phyloP scores from a whole-genome alignment of 2,113 vertebrate genomes.

The Xenopus laevis region DNA sequence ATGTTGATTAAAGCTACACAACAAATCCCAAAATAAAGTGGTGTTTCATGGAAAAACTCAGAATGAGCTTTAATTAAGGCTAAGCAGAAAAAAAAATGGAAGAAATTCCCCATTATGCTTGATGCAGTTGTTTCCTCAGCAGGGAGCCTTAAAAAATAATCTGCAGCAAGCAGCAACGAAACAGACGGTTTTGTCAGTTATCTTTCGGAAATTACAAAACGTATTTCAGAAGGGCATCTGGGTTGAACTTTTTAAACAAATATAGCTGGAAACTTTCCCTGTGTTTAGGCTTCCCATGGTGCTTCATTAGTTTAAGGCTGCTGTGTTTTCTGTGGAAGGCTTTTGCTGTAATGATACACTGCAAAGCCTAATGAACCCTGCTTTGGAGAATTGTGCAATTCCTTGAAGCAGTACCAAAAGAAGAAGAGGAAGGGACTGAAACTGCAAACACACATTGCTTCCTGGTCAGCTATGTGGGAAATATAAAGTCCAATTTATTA shows the following conservation, averaged over 20 bases:
- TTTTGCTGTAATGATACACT: slow-evolving; percentile 49
- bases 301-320: slow-evolving; percentile 55
- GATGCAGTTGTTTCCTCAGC: slow-evolving; percentile 48
- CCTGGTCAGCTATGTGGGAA: background rate
- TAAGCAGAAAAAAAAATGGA: background rate
- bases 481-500: background rate
- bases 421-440: background rate
- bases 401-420: slow-evolving; percentile 39
- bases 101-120: slow-evolving; percentile 48
- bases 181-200: slow-evolving; percentile 26
- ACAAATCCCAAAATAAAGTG: slow-evolving; percentile 24
- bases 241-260: slow-evolving; percentile 56
- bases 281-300: slow-evolving; percentile 52
- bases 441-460: background rate
- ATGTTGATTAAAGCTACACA: slow-evolving; percentile 18
- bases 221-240: slow-evolving; percentile 50
- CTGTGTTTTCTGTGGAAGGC: slow-evolving; percentile 47
- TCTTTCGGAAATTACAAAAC: slow-evolving; percentile 49
- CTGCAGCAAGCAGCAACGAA: slow-evolving; percentile 35
- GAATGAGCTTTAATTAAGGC: slow-evolving; percentile 55
- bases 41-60: slow-evolving; percentile 35
- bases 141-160: slow-evolving; percentile 34
- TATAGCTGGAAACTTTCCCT: slow-evolving; percentile 57
- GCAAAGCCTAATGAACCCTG: slow-evolving; percentile 47
- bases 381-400: slow-evolving; percentile 47